Conservation (phyloP, 1,140 invertebrate species). For the Papilio xuthus region DNA sequence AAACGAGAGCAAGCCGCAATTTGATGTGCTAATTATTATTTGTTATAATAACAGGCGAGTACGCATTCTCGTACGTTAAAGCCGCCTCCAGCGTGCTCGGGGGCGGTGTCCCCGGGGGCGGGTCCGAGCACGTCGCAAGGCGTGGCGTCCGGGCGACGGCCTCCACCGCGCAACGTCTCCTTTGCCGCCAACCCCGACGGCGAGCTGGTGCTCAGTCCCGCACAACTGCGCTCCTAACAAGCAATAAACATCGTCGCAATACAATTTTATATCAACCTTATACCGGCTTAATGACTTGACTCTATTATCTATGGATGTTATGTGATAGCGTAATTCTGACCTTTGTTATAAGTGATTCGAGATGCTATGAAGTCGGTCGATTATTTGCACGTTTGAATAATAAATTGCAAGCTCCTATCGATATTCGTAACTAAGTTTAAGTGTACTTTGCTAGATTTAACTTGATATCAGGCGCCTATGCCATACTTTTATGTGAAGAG, state of each 20-base stretch:
- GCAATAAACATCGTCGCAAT: constrained; percentile 63
- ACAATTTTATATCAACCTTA: constrained; percentile 56
- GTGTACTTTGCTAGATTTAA: constrained; percentile 54
- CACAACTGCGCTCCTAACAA: constrained; percentile 76
- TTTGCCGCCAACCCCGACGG: constrained; percentile 72
- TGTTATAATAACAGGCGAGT: not conserved
- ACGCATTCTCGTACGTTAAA: constrained; percentile 28
- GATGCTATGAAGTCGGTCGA: constrained; percentile 57
- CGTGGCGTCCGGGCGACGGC: constrained; percentile 47
- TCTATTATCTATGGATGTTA: constrained; percentile 46
- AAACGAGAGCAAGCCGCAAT: not conserved
- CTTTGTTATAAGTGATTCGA: constrained; percentile 54
- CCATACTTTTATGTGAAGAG: constrained; percentile 40
- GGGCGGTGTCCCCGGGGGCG: constrained; percentile 29
- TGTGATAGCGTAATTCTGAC: constrained; percentile 58
- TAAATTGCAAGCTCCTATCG: constrained; percentile 60
- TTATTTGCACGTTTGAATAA: constrained; percentile 73
- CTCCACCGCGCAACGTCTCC: constrained; percentile 74
- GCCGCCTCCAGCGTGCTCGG: constrained; percentile 10
- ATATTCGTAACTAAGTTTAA: constrained; percentile 55
- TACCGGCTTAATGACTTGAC: constrained; percentile 49
- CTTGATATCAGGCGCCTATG: constrained; percentile 24
- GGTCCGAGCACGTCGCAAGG: constrained; percentile 37
- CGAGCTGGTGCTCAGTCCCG: constrained; percentile 74
- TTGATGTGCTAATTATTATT: not conserved